Conservation (phyloP, 2,797 vertebrate genomes). For the Karalla daura region DNA sequence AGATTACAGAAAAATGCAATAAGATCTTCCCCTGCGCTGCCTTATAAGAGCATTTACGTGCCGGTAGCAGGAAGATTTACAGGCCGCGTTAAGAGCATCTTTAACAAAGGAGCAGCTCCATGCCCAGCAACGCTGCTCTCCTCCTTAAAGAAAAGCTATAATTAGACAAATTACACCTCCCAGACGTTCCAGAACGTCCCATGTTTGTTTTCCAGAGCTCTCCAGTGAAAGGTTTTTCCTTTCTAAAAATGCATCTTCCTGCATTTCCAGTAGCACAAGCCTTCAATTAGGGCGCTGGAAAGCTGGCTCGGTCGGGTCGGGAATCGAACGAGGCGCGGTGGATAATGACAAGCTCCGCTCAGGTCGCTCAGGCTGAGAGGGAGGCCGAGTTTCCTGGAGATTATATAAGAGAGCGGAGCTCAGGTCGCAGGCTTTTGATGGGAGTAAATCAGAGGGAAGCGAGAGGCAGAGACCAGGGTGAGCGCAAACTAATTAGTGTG, state of each 20-base stretch:
- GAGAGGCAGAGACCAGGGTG: not conserved
- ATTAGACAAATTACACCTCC: not conserved
- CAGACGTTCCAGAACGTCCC: not conserved
- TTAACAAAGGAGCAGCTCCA: not conserved
- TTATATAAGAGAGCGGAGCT: not conserved
- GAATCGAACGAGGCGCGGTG: conserved; percentile 17
- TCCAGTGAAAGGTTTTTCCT: conserved; percentile 21
- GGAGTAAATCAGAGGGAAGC: not conserved
- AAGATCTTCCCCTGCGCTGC: conserved; percentile 52
- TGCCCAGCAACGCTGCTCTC: conserved; percentile 7
- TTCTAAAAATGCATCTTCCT: conserved; percentile 39
- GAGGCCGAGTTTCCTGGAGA: not conserved
- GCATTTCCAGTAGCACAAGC: conserved; percentile 32
- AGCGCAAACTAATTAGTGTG: conserved; percentile 8
- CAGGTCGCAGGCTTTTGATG: not conserved
- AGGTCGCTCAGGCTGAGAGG: not conserved
- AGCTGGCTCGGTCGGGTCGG: conserved; percentile 14
- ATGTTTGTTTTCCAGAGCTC: conserved; percentile 37
- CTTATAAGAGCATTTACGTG: conserved; percentile 65
- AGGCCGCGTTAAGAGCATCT: conserved; percentile 38
- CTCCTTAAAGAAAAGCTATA: conserved; percentile 10
- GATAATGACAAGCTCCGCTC: conserved; percentile 15
- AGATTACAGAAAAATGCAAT: conserved; percentile 82
- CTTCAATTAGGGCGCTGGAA: conserved; percentile 55
- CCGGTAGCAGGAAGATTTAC: conserved; percentile 14